Percentiles rank a stretch among this genome's conserved stretches.
These are phyloP conservation scores for Caloenas nicobarica DNA, from an alignment of 2,113 vertebrate species.

Conservation along the genomic window DNA sequence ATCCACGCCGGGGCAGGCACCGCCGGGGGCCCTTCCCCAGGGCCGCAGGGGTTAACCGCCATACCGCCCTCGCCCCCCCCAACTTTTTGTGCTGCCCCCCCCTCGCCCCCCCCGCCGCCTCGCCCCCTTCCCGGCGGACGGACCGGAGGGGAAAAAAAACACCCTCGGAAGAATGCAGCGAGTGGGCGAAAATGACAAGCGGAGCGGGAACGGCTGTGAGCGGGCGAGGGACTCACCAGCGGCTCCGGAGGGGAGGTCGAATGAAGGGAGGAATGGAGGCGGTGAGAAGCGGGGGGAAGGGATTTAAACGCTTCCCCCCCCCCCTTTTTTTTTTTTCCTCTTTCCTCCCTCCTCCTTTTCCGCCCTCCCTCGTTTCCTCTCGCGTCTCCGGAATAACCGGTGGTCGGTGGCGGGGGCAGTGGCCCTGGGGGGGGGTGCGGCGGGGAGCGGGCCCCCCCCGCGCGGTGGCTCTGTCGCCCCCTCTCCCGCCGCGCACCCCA, in stretches of 20 bases:
- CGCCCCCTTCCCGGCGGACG: neutral
- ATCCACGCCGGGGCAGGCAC: neutral
- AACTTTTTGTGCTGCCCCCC: neutral
- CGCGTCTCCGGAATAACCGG: neutral
- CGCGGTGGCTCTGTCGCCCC: constrained; percentile 6
- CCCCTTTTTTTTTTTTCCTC: neutral
- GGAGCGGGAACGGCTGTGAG: neutral
- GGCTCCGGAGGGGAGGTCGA: constrained; percentile 40
- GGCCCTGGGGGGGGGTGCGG: neutral
- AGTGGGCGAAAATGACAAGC: constrained; percentile 3
- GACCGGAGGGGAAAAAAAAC: neutral
- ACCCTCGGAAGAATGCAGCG: neutral
- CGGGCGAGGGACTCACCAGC: constrained; percentile 40
- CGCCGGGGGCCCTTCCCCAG: neutral
- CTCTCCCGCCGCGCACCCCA: neutral
- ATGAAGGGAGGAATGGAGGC: constrained; percentile 40
- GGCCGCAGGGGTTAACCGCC: neutral
- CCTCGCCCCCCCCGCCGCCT: no score
- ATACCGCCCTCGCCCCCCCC: neutral
- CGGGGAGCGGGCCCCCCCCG: neutral
- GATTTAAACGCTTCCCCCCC: neutral
- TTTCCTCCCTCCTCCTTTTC: neutral
- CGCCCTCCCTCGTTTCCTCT: constrained; percentile 9
- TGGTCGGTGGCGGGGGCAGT: neutral
- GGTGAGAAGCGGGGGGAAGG: neutral